Evolutionary conservation across 2,797 vertebrate genomes (phyloP).

Genomic region (Luscinia megarhynchos): DNA sequence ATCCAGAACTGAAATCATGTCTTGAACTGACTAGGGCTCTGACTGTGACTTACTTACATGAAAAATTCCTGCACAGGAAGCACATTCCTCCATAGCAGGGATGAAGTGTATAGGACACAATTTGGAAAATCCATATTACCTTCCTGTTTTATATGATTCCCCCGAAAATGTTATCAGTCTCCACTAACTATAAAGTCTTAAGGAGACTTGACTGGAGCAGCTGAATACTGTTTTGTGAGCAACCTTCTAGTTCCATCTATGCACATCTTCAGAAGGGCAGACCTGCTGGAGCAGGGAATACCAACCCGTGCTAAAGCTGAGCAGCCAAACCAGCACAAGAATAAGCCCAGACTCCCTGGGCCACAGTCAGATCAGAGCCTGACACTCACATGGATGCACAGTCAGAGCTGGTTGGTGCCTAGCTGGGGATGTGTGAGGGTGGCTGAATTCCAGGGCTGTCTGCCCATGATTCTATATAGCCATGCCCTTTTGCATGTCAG

Average conservation of each 20-base stretch:
- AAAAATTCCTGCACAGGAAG: neutral
- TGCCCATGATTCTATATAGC: neutral
- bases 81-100: neutral
- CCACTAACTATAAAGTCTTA: neutral
- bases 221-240: neutral
- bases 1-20: neutral
- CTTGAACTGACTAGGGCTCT: neutral
- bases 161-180: neutral
- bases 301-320: neutral
- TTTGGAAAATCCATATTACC: neutral
- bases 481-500: fast-evolving
- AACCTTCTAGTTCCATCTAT: neutral
- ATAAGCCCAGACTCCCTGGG: neutral
- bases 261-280: neutral
- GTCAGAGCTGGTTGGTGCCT: neutral
- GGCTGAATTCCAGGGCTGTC: neutral
- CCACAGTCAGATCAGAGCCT: neutral
- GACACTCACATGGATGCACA: neutral
- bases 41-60: neutral
- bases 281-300: fast-evolving
- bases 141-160: neutral
- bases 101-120: neutral
- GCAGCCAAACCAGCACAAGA: neutral
- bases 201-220: neutral
- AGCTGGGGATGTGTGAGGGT: neutral